A percentile compares a stretch with the other conserved stretches of the same genome.
Conservation (phyloP, 1,140 invertebrate genomes). For the Portunus trituberculatus region DNA sequence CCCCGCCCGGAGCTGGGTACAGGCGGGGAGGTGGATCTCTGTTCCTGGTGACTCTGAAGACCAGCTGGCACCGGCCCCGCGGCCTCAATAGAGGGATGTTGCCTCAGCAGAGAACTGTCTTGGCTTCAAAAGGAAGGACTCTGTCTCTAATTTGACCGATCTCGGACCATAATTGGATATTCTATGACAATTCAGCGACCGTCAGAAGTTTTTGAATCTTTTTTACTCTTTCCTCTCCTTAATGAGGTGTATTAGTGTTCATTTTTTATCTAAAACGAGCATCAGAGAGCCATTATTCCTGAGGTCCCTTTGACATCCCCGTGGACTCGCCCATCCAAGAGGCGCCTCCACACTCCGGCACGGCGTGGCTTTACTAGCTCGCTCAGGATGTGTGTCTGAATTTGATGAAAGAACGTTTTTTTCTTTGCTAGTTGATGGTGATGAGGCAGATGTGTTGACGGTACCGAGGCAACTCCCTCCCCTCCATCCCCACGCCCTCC, state of each 20-base stretch:
- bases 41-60: background rate
- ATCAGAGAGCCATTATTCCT: background rate
- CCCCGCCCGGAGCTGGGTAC: background rate
- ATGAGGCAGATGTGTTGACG: conserved; percentile 20
- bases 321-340: background rate
- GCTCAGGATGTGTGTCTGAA: background rate
- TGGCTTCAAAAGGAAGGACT: conserved; percentile 49
- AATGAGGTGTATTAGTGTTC: conserved; percentile 33
- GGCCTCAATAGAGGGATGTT: conserved; percentile 8
- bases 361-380: background rate
- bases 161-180: conserved; percentile 37
- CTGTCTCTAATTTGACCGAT: conserved; percentile 33
- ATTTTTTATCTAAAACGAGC: conserved; percentile 23
- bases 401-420: background rate
- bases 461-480: conserved; percentile 4
- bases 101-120: conserved; percentile 34
- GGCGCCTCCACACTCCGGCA: background rate
- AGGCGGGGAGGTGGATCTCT: background rate
- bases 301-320: background rate
- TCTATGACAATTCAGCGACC: conserved; percentile 3
- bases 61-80: conserved; percentile 3
- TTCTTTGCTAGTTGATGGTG: background rate
- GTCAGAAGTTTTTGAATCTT: conserved; percentile 24
- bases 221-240: background rate
- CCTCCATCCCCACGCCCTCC: background rate